Percentiles rank a stretch among this genome's conserved stretches.
Conservation (phyloP, 2,888 invertebrate species). For the Latrodectus elegans region DNA sequence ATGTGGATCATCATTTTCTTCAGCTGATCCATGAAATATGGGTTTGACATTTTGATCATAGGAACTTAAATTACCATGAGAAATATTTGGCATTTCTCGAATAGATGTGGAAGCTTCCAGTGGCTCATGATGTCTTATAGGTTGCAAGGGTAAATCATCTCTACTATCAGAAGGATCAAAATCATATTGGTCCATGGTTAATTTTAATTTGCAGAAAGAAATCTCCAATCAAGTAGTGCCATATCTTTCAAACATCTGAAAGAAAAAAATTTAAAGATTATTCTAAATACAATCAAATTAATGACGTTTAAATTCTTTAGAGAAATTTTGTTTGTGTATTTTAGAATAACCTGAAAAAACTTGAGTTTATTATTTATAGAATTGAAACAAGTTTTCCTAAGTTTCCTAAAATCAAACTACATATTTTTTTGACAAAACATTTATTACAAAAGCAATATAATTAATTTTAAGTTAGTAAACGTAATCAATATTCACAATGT, state of each 20-base stretch:
- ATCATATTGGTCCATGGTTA: slow-evolving; percentile 63
- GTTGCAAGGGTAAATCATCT: slow-evolving; percentile 18
- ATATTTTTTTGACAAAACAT: too few relatives aligned
- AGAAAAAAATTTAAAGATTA: not conserved
- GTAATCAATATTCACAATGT: too few relatives aligned
- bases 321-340: not conserved
- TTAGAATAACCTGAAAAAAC: not conserved
- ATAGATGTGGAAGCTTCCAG: slow-evolving; percentile 25
- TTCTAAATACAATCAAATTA: not conserved
- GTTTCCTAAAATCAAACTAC: too few relatives aligned
- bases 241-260: not conserved
- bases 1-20: slow-evolving; percentile 1
- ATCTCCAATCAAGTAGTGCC: not conserved
- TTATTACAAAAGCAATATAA: too few relatives aligned
- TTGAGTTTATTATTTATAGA: too few relatives aligned
- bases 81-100: slow-evolving; percentile 38
- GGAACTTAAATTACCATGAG: slow-evolving; percentile 56
- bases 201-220: slow-evolving; percentile 1
- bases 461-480: too few relatives aligned
- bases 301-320: not conserved
- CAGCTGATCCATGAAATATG: slow-evolving; percentile 9
- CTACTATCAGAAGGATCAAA: slow-evolving; percentile 52
- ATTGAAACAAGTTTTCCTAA: too few relatives aligned
- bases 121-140: slow-evolving; percentile 27
- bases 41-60: slow-evolving; percentile 44